Evolutionary conservation across 2,888 invertebrate species (phyloP).

Genomic region (Monochamus alternatus): DNA sequence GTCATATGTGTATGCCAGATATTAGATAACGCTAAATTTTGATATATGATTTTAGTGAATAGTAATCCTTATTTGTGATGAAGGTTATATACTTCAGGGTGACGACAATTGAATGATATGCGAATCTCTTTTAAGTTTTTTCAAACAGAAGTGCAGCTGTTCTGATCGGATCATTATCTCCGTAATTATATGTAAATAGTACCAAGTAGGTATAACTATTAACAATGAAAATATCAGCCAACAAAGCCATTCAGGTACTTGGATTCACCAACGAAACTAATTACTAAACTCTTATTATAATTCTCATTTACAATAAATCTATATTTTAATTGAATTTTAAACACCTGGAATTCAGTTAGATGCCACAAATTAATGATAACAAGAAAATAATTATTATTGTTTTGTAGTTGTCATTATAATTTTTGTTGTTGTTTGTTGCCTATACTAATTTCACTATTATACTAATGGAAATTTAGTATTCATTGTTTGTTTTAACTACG

Average conservation of each 20-base stretch:
- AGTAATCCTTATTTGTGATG: no score
- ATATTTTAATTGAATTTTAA: background rate
- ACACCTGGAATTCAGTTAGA: background rate
- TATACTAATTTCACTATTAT: slow-evolving; percentile 26
- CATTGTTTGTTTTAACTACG: slow-evolving; percentile 9
- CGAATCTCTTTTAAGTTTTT: background rate
- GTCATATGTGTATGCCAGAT: no score
- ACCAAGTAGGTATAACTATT: no score
- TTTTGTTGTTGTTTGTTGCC: background rate
- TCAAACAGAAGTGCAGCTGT: background rate
- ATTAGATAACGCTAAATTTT: no score
- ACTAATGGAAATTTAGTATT: slow-evolving; percentile 16
- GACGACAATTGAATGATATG: background rate
- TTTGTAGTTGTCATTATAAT: background rate
- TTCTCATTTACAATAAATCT: background rate
- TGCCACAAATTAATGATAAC: slow-evolving; percentile 1
- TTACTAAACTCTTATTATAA: background rate
- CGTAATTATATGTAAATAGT: no score
- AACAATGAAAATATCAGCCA: no score
- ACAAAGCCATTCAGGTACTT: no score
- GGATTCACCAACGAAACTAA: no score
- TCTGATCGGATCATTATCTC: background rate
- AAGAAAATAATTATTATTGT: background rate
- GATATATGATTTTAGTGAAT: no score
- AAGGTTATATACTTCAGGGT: no score